Base-by-base conservation (phyloP, 2,797 vertebrate species). In the Oreonectes daqikongensis region DNA sequence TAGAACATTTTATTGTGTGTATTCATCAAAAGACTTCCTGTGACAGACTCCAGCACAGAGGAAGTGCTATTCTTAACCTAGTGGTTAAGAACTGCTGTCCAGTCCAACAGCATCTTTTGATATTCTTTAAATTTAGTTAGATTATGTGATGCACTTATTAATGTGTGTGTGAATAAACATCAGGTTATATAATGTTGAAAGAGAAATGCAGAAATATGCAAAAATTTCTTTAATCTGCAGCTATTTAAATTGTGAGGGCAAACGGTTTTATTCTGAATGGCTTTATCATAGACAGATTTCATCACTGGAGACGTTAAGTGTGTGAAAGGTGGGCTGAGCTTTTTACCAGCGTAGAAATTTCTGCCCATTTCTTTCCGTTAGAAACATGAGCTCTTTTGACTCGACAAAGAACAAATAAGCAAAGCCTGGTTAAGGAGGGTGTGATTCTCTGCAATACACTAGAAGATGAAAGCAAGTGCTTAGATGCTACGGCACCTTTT, bases 341-440 rank as follows among this genome's bases (percentile, higher is more conserved):
- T 22, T 35, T 28, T 30, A 32, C 18, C 57, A 10, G 12, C 4
- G 12, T 26, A 20, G 22, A 14, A 80, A 38, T 61, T 68, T 53
- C 60, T 53, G 40, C 60, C 22, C 24, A 24, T 20, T 72, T 59
- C 28, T 24, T 89, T 90, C 87, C 86, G 81, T 84, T 83, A 89
- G 89, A 91, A 85, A 92, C 85, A 78, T 81, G 77, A 87, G 84
- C 86, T 87, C 81, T 82, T 75, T 81, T 79, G 80, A 85, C 85
- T 85, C 85, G 83, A 88, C 87, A 91, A 88, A 84, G 81, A 78
- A 81, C 79, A 87, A n/a, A n/a, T n/a, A n/a, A 82, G 84, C 81
- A 85, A 82, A 88, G 78, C 86, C 44, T 40, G 75, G 80, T 44
- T 79, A 77, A 69, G 53, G 73, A 69, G 79, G 74, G 85, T 84